Evolutionary conservation across 2,797 vertebrate genomes (phyloP).

Genomic region (Sciurus carolinensis): DNA sequence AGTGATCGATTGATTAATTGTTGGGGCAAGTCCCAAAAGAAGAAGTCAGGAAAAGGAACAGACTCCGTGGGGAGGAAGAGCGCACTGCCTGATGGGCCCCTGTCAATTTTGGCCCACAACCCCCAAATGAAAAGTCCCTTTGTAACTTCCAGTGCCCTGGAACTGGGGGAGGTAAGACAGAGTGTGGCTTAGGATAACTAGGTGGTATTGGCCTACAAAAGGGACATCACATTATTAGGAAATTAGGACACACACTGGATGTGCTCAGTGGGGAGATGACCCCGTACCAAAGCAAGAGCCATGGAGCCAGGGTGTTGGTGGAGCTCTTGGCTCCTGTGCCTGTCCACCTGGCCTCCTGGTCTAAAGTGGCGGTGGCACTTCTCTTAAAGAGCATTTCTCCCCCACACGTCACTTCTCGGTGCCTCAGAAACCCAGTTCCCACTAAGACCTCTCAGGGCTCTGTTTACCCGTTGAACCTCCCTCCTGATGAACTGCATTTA

Average conservation of each 20-base stretch:
- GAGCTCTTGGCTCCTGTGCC: not conserved
- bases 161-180: not conserved
- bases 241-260: not conserved
- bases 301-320: not conserved
- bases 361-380: not conserved
- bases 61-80: no score
- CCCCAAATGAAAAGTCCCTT: conserved; percentile 81
- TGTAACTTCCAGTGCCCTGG: conserved; percentile 6
- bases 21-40: not conserved
- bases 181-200: not conserved
- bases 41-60: not conserved
- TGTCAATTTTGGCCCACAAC: conserved; percentile 64
- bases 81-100: conserved; percentile 67
- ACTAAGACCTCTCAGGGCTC: not conserved
- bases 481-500: conserved; percentile 11
- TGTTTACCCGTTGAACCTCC: not conserved
- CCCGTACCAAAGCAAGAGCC: not conserved
- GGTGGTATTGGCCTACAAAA: accelerated
- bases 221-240: not conserved
- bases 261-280: accelerated
- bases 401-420: not conserved
- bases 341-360: not conserved
- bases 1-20: not conserved
- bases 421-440: not conserved
- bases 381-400: not conserved